Evolutionary conservation across 1,140 invertebrate species (phyloP).

Genomic region (Apis laboriosa): DNA sequence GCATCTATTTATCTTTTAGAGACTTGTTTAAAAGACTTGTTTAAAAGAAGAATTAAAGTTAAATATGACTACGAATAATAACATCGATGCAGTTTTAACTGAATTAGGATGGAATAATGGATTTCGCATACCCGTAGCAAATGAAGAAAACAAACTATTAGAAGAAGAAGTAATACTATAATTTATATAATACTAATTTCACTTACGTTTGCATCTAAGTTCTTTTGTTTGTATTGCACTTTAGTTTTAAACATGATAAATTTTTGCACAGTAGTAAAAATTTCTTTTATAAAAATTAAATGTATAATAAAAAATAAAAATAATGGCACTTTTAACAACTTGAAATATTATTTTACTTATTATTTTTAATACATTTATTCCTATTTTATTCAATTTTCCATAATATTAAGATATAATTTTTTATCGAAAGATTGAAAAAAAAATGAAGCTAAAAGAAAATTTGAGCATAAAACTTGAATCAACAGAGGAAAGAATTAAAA

Average conservation of each 20-base stretch:
- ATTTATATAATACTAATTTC: constrained; percentile 39
- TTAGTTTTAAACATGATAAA: neutral
- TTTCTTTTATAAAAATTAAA: neutral
- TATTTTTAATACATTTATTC: neutral
- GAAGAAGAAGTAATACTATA: constrained; percentile 83
- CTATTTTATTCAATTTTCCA: neutral
- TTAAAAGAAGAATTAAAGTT: neutral
- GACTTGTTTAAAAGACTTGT: neutral
- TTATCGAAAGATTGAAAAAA: constrained; percentile 71
- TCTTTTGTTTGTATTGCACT: neutral
- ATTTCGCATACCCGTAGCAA: constrained; percentile 87
- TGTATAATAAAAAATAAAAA: neutral
- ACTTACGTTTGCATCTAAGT: neutral
- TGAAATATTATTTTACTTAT: neutral
- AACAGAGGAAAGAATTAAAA: constrained; percentile 64
- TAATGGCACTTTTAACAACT: neutral
- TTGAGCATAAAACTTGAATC: constrained; percentile 67
- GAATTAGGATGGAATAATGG: constrained; percentile 87
- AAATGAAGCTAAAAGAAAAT: constrained; percentile 67
- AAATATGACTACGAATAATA: constrained; percentile 32
- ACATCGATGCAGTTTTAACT: constrained; percentile 84
- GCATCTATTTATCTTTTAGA: constrained; percentile 1
- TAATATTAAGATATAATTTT: neutral
- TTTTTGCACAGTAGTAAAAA: neutral
- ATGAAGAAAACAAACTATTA: constrained; percentile 85